Evolutionary conservation across 2,797 vertebrate genomes (phyloP).

Genomic region (Hyperoplus lanceolatus): DNA sequence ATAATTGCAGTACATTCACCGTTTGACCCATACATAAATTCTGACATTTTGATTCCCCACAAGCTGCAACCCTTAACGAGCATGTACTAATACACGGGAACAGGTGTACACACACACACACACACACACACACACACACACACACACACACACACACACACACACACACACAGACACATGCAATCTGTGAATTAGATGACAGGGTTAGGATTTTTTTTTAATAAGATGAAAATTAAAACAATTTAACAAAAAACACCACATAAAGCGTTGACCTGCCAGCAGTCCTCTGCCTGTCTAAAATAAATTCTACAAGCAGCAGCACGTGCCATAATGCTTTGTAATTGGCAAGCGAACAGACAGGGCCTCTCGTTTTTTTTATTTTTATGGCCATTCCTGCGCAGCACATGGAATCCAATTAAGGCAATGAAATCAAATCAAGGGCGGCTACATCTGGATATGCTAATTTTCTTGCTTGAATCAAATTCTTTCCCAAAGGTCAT

Average conservation of each 20-base stretch:
- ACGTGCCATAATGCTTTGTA: constrained; percentile 46
- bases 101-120: not conserved
- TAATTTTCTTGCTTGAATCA: constrained; percentile 72
- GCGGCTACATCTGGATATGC: constrained; percentile 80
- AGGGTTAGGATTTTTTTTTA: not conserved
- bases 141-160: not conserved
- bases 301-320: constrained; percentile 44
- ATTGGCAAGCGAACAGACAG: constrained; percentile 58
- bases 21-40: constrained; percentile 41
- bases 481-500: constrained; percentile 81
- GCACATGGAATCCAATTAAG: constrained; percentile 83
- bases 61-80: constrained; percentile 18
- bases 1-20: constrained; percentile 36
- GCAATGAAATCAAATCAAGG: constrained; percentile 80
- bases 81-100: not conserved
- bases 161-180: not conserved
- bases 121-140: not conserved
- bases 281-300: constrained; percentile 45
- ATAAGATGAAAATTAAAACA: not conserved
- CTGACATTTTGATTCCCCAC: constrained; percentile 47
- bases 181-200: constrained; percentile 11
- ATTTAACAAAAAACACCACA: not conserved
- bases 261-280: constrained; percentile 15
- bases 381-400: constrained; percentile 20
- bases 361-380: constrained; percentile 59